Percentiles rank a stretch among this genome's conserved stretches.
Conservation (phyloP, 2,797 vertebrate genomes). For the Phrynocephalus forsythii region DNA sequence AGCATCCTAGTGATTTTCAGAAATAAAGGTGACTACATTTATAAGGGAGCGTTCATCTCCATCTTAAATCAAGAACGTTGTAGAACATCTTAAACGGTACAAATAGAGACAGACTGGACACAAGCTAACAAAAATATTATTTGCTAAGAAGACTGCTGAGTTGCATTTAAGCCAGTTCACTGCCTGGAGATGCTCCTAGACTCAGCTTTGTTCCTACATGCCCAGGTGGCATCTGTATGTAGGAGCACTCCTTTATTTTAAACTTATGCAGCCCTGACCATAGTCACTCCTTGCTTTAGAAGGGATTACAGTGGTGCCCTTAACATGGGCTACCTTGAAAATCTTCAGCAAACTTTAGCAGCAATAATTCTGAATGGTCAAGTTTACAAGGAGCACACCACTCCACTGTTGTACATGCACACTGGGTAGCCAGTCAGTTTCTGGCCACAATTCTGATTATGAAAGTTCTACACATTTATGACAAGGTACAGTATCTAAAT, state of each 20-base stretch:
- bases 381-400: background rate
- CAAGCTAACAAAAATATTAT: background rate
- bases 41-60: background rate
- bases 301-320: background rate
- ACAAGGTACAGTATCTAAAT: background rate
- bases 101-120: background rate
- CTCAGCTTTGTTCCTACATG: background rate
- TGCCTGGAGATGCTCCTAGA: no score
- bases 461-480: background rate
- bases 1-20: background rate
- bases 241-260: background rate
- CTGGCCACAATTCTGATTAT: background rate
- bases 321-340: background rate
- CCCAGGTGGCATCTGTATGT: background rate
- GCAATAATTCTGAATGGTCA: background rate
- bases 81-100: background rate
- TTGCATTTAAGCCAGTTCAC: background rate
- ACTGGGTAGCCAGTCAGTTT: background rate
- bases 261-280: background rate
- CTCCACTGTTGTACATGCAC: background rate
- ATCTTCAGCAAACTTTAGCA: background rate
- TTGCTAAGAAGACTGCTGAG: background rate
- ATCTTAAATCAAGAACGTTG: background rate
- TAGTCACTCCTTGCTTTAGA: background rate
- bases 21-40: background rate